Evolutionary conservation across 2,888 invertebrate species (phyloP).

Genomic region (Drosophila parthenogenetica): DNA sequence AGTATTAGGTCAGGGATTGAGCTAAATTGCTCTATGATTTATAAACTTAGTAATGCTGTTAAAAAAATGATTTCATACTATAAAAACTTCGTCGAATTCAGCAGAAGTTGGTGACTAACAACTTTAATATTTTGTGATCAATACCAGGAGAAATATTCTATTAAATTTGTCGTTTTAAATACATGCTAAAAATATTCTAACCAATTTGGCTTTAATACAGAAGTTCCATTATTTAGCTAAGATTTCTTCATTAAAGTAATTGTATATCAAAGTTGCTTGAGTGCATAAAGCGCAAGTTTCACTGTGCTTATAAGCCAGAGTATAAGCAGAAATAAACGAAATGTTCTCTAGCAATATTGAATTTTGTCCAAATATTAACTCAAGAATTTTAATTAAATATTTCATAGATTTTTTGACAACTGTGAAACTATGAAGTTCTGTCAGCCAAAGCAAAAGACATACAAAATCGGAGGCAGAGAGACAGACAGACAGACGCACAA

Average conservation of each 20-base stretch:
- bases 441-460: constrained; percentile 24
- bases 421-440: constrained; percentile 21
- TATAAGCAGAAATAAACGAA: neutral
- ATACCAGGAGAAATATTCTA: too few species aligned
- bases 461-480: neutral
- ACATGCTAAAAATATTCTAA: too few species aligned
- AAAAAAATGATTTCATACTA: too few species aligned
- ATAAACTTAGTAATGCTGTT: neutral
- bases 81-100: too few species aligned
- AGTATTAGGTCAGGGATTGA: constrained; percentile 36
- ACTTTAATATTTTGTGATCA: too few species aligned
- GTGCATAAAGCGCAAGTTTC: neutral
- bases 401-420: constrained; percentile 16
- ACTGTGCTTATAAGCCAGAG: neutral
- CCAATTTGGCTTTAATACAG: too few species aligned
- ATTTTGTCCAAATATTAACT: constrained; percentile 20
- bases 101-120: too few species aligned
- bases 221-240: neutral
- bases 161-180: too few species aligned
- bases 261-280: neutral
- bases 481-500: constrained; percentile 28
- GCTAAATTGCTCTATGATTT: neutral
- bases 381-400: constrained; percentile 33
- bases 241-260: neutral
- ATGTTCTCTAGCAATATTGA: constrained; percentile 15